These are phyloP conservation scores for Sapayoa aenigma DNA, from an alignment of 2,113 vertebrate genomes.

Conservation along the genomic window DNA sequence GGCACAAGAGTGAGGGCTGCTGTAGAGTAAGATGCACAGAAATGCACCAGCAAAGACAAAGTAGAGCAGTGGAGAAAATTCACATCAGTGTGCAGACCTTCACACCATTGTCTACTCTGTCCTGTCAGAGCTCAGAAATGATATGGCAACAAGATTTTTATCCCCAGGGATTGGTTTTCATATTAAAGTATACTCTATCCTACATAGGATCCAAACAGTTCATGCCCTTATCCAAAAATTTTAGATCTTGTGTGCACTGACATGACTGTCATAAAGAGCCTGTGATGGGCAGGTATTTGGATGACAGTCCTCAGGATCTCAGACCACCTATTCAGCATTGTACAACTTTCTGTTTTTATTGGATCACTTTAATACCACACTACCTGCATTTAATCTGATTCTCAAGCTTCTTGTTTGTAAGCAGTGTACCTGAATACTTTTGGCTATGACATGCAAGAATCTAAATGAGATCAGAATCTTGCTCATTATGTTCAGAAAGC, in stretches of 20 bases:
- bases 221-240: background rate
- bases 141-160: background rate
- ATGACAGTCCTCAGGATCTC: background rate
- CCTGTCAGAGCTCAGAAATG: background rate
- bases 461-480: background rate
- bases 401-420: background rate
- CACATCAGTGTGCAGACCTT: background rate
- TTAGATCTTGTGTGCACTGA: background rate
- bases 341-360: background rate
- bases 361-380: background rate
- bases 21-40: background rate
- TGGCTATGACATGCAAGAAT: background rate
- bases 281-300: background rate
- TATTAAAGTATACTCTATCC: background rate
- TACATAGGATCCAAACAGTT: background rate
- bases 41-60: background rate
- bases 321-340: background rate
- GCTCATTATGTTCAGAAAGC: background rate
- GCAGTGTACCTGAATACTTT: background rate
- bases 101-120: background rate
- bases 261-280: background rate
- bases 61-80: background rate
- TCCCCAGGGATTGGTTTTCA: background rate
- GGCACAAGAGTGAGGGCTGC: background rate
- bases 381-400: background rate